Evolutionary conservation across 2,113 vertebrate species (phyloP), one percentile per base, ranked within the genome.

Genomic region (Peromyscus maniculatus): DNA sequence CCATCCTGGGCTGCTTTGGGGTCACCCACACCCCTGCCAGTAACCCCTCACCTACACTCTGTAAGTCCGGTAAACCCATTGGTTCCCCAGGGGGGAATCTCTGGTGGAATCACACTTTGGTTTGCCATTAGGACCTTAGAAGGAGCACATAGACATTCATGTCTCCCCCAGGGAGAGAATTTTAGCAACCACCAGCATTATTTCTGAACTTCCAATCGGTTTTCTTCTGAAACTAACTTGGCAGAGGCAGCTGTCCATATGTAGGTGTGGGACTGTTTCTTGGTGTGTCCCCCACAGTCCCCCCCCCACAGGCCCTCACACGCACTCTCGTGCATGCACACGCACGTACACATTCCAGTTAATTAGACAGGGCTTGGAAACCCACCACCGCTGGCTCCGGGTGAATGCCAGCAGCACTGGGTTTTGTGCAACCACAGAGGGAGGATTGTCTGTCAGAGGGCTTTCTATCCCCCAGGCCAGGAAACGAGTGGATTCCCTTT

Each of bases 291-390:
- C 31, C 13, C 28, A 2, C 4, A 0, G 17, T 22, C 24, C 39
- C 5, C 21, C 2, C n/a, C 33, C 5, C 21, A 2, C n/a, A 75
- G 55, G 36, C 39, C 33, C 72, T 62, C 88, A 22, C 26, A 7
- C 2, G n/a, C 55, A 46, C 8, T 15, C 10, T 10, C 0, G 13
- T 2, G 43, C 4, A 3, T 36, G 11, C 74, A n/a, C 59, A 79
- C 15, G 4, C 59, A 43, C 74, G 31, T 24, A 31, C 26, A 1
- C 57, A 15, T 26, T 31, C 11, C 64, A 6, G 5, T 67, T 59
- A 67, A 31, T 97, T 82, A 95, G 31, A 92, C 3, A 82, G 80
- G 84, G 3, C 66, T 72, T 91, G 17, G 88, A 69, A 97, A 88
- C 49, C 12, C 93, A 16, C 77, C 88, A 9, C 86, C 79, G 33